A percentile compares a stretch with the other conserved stretches of the same genome.
phyloP scores from a whole-genome alignment of 2,888 invertebrate genomes.

The Pseudanteris insignis region DNA sequence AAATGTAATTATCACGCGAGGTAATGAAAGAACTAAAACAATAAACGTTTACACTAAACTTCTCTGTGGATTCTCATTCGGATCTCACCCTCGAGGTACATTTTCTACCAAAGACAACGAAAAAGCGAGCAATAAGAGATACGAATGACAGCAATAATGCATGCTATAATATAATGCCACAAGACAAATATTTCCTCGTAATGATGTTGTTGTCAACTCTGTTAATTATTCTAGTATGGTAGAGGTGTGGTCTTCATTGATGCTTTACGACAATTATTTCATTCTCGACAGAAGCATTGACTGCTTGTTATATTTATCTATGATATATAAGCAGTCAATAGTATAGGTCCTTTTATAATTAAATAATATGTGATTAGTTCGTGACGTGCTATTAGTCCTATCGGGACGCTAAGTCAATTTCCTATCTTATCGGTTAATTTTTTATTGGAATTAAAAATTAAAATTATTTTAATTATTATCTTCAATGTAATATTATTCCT shows the following conservation, averaged over 20 bases:
- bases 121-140: slow-evolving; percentile 46
- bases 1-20: slow-evolving; percentile 33
- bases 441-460: too few species aligned
- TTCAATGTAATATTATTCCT: too few species aligned
- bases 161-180: slow-evolving; percentile 44
- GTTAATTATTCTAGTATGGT: slow-evolving; percentile 39
- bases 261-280: slow-evolving; percentile 28
- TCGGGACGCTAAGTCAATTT: too few species aligned
- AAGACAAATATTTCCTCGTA: slow-evolving; percentile 45
- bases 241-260: slow-evolving; percentile 23
- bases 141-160: slow-evolving; percentile 46
- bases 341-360: too few species aligned
- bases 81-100: slow-evolving; percentile 44
- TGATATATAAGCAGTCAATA: too few species aligned
- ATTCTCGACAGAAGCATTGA: too few species aligned
- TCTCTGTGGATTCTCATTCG: slow-evolving; percentile 32
- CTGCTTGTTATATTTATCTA: too few species aligned
- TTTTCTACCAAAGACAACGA: slow-evolving; percentile 43
- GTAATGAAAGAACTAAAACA: slow-evolving; percentile 45
- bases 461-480: too few species aligned
- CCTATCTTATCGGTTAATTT: too few species aligned
- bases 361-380: too few species aligned
- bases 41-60: slow-evolving; percentile 45
- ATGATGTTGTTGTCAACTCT: slow-evolving; percentile 44
- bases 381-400: too few species aligned